Evolutionary conservation across 2,797 vertebrate species (phyloP).

Genomic region (Sardinella longiceps): DNA sequence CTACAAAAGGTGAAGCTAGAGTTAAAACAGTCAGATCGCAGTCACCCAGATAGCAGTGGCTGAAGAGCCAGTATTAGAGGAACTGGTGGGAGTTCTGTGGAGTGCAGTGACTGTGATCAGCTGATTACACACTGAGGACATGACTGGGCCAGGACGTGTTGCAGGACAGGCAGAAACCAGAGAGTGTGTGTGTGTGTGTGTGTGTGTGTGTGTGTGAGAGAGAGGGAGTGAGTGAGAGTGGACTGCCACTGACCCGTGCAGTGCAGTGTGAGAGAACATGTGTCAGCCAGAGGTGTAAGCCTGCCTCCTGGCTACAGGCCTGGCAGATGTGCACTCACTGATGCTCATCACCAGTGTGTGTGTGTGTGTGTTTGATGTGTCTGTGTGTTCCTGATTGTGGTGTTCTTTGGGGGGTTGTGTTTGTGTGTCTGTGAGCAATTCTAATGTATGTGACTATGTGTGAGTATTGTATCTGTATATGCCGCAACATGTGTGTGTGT

Average conservation of each 20-base stretch:
- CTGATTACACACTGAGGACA: not conserved
- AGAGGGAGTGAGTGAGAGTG: not conserved
- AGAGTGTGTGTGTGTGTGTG: not conserved
- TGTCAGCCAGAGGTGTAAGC: not conserved
- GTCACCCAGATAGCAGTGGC: too few species aligned
- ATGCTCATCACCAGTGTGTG: slow-evolving; percentile 26
- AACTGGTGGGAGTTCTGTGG: too few species aligned
- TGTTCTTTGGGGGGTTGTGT: too few species aligned
- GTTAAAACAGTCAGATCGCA: too few species aligned
- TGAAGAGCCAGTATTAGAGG: too few species aligned
- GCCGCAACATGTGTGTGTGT: too few species aligned
- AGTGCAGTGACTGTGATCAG: not conserved
- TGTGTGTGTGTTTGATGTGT: not conserved
- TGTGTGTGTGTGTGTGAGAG: not conserved
- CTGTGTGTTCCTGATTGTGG: too few species aligned
- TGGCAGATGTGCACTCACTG: not conserved
- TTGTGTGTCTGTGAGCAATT: not conserved
- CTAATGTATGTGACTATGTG: not conserved
- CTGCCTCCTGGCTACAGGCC: not conserved
- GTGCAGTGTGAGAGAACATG: not conserved
- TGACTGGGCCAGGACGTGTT: not conserved
- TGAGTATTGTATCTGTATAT: not conserved
- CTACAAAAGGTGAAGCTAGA: too few species aligned
- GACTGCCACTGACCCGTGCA: not conserved
- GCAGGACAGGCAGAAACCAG: not conserved